These are phyloP conservation scores for Drosophila sordidula DNA, from an alignment of 2,888 invertebrate genomes.

Conservation along the genomic window DNA sequence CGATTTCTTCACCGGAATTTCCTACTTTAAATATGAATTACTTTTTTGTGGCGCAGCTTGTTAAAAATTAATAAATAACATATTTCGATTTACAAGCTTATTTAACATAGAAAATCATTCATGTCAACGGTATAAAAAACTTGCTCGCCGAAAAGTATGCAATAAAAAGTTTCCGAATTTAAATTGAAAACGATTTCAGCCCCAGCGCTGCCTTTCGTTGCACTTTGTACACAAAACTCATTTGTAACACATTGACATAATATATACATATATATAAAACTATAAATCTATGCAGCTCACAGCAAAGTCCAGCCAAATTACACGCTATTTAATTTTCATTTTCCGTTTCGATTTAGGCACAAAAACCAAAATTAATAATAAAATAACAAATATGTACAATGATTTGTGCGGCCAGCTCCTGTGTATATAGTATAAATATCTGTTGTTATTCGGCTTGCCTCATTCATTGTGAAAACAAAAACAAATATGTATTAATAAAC, in stretches of 20 bases:
- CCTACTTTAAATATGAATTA: neutral
- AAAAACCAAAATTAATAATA: constrained; percentile 43
- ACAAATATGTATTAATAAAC: constrained; percentile 41
- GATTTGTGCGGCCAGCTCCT: constrained; percentile 37
- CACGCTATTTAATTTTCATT: constrained; percentile 47
- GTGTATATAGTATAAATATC: constrained; percentile 52
- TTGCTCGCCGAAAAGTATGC: constrained; percentile 50
- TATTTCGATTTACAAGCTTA: constrained; percentile 35
- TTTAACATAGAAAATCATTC: constrained; percentile 33
- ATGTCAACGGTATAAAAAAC: constrained; percentile 13
- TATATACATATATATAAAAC: constrained; percentile 15
- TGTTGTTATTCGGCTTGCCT: constrained; percentile 41
- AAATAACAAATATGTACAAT: constrained; percentile 41
- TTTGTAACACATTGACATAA: constrained; percentile 51
- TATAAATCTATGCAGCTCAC: constrained; percentile 26
- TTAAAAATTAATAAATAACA: constrained; percentile 34
- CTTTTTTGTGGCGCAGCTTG: constrained; percentile 18
- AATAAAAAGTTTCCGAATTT: constrained; percentile 52
- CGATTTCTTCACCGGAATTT: constrained; percentile 14
- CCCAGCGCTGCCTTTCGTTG: constrained; percentile 29
- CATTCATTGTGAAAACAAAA: constrained; percentile 45
- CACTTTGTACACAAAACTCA: constrained; percentile 49
- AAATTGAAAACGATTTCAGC: constrained; percentile 38
- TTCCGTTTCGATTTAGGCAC: constrained; percentile 37
- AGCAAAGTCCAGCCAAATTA: constrained; percentile 60